Evolutionary conservation across 2,888 invertebrate species (phyloP).

Genomic region (Brachypalpus laphriformis): DNA sequence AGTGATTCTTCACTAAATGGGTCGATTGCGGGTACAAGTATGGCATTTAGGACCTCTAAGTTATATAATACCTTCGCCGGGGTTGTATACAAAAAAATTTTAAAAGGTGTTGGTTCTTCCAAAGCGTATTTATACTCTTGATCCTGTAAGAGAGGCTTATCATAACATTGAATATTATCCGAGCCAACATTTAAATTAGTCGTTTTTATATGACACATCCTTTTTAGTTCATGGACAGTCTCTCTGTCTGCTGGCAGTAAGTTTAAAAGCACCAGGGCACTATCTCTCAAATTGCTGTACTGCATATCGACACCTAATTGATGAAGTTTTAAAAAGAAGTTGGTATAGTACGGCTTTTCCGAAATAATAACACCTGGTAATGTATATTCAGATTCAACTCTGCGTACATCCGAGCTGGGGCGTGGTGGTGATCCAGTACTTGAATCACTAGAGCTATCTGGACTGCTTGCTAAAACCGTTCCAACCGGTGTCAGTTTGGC

Average conservation of each 20-base stretch:
- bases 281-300: conserved; percentile 92
- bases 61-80: conserved; percentile 90
- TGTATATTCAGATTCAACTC: conserved; percentile 92
- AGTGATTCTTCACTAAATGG: conserved; percentile 88
- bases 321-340: conserved; percentile 93
- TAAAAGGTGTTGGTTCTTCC: conserved; percentile 47
- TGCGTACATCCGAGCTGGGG: conserved; percentile 89
- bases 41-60: conserved; percentile 92
- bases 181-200: conserved; percentile 23
- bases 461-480: conserved; percentile 89
- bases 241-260: conserved; percentile 82
- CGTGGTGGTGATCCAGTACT: conserved; percentile 96
- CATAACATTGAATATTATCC: conserved; percentile 27
- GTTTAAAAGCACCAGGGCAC: conserved; percentile 82
- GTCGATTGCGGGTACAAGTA: conserved; percentile 95
- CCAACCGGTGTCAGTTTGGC: conserved; percentile 90
- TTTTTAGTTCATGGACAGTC: conserved; percentile 82
- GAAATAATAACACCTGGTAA: conserved; percentile 97
- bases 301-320: conserved; percentile 93
- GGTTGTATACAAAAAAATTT: conserved; percentile 79
- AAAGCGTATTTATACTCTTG: conserved; percentile 25
- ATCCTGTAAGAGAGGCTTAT: conserved; percentile 30
- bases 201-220: conserved; percentile 79
- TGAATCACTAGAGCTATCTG: conserved; percentile 97
- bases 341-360: conserved; percentile 89